Conservation (phyloP, 35 echinoderm and acorn worm species). For the Anneissia japonica region DNA sequence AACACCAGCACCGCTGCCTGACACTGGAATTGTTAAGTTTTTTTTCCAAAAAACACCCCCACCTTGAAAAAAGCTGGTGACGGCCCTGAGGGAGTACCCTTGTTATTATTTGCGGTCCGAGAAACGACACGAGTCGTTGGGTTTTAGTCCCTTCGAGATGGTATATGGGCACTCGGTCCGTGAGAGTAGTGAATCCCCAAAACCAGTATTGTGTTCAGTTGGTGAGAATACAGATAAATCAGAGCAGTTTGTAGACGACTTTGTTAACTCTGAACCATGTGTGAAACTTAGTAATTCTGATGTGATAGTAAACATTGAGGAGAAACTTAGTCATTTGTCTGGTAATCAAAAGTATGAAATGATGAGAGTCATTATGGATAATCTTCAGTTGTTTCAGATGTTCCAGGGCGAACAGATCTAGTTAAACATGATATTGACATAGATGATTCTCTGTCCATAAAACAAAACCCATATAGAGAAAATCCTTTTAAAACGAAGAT, state of each 20-base stretch:
- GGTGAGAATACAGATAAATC: not conserved
- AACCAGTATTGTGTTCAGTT: not conserved
- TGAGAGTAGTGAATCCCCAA: not conserved
- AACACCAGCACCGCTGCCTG: too few species aligned
- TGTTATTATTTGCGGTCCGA: too few species aligned
- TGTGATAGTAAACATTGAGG: not conserved
- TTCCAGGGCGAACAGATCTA: slow-evolving; percentile 43
- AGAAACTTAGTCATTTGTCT: slow-evolving; percentile 1
- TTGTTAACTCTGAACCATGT: not conserved
- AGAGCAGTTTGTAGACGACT: not conserved
- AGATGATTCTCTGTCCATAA: not conserved
- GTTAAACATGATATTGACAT: slow-evolving; percentile 13
- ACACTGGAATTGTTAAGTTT: too few species aligned
- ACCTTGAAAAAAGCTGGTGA: too few species aligned
- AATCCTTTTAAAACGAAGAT: not conserved
- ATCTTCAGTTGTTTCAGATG: slow-evolving; percentile 1
- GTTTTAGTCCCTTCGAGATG: too few species aligned
- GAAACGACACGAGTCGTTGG: too few species aligned
- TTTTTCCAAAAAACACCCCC: too few species aligned
- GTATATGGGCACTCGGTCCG: too few species aligned
- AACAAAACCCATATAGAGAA: not conserved
- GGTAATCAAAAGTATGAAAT: not conserved
- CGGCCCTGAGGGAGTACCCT: too few species aligned
- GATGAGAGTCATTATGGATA: not conserved
- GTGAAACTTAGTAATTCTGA: slow-evolving; percentile 18